phyloP scores from a whole-genome alignment of 1,140 invertebrate genomes.

The Acromyrmex echinatior region DNA sequence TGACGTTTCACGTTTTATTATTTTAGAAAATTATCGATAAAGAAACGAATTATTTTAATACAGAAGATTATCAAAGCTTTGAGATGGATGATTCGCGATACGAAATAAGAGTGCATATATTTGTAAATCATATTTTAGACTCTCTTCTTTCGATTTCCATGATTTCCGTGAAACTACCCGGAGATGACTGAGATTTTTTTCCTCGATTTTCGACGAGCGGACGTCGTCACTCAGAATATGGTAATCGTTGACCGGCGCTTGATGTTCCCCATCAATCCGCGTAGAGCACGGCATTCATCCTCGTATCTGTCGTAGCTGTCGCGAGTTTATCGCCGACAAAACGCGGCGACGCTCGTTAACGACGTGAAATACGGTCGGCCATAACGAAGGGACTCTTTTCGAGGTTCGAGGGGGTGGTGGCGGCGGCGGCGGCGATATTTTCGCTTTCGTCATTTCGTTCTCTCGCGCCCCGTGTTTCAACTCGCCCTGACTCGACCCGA shows the following conservation, averaged over 20 bases:
- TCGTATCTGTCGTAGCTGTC: constrained; percentile 71
- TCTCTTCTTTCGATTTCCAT: not conserved
- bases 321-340: constrained; percentile 84
- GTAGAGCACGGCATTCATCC: constrained; percentile 64
- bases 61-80: not conserved
- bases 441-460: constrained; percentile 61
- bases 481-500: constrained; percentile 28
- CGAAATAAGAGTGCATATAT: not conserved
- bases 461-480: constrained; percentile 34
- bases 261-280: constrained; percentile 61
- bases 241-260: constrained; percentile 62
- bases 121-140: not conserved
- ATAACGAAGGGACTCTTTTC: constrained; percentile 81
- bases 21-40: not conserved
- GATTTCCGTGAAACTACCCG: not conserved
- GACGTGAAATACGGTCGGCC: constrained; percentile 82
- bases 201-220: constrained; percentile 16
- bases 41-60: not conserved
- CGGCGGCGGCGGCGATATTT: constrained; percentile 62
- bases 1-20: not conserved
- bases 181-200: constrained; percentile 32
- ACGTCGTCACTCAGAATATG: constrained; percentile 60
- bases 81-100: not conserved
- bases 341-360: constrained; percentile 82
- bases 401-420: constrained; percentile 15